Evolutionary conservation across 2,888 invertebrate species (phyloP), one percentile per base, ranked within the genome.

Genomic region (Parthenolecanium corni): DNA sequence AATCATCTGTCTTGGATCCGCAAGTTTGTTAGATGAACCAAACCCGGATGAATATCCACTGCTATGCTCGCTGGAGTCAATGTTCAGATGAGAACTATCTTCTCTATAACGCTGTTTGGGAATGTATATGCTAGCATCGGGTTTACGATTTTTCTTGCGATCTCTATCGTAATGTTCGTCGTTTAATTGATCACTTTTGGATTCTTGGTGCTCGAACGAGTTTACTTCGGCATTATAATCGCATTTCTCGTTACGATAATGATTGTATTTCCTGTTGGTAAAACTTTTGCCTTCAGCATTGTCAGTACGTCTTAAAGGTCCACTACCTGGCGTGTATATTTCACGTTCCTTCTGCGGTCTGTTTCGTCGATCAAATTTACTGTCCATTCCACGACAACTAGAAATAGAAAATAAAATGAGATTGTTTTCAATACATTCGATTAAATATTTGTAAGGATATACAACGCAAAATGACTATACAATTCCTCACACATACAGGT

Each of bases 301-400:
- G 69, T 79, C 80, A 67, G 83, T 80, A 74, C 84, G 82, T 71
- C 82, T 78, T 67, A 86, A 75, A 67, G 84, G 84, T 67, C 86
- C 86, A 77, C 85, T 85, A 69, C 86, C 86, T 72, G 86, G 86
- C 73, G 80, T 82, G 71, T 87, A 86, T 67, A 85, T 76, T 74
- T 80, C 80, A 75, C 83, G 81, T 71, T 66, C 65, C 57, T 57
- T 64, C 40, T 49, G 65, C 9, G 49, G 69, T 67, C 38, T 72
- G 76, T 64, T 83, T 81, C 83, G 83, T 83, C 21, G 76, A 70
- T 70, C 64, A 44, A 66, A 64, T 73, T 72, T 56, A 20, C 49
- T 47, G 5, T 58, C 58, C 58, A 58, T 58, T 31, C 31, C 31
- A 31, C 31, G 9, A 31, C 31, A 31, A 4, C 31, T 31, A 9